These are phyloP conservation scores for Andrena bicolor DNA, from an alignment of 2,888 invertebrate genomes.

Conservation along the genomic window DNA sequence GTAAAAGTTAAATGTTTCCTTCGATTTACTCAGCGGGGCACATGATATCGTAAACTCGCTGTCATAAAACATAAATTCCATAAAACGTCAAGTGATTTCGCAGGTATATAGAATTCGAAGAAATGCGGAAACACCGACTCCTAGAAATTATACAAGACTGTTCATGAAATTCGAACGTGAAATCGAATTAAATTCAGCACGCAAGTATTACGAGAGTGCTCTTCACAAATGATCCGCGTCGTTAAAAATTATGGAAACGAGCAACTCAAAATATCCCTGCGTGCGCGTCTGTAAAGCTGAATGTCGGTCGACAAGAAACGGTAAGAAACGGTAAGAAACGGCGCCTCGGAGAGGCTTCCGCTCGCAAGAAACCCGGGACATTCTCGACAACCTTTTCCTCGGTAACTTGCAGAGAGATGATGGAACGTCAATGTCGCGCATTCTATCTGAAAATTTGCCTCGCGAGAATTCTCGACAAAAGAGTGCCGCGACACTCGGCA, in stretches of 20 bases:
- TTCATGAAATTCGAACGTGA: neutral
- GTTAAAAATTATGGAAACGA: slow-evolving; percentile 1
- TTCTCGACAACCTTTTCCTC: slow-evolving; percentile 48
- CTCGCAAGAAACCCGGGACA: slow-evolving; percentile 35
- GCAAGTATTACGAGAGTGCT: no score
- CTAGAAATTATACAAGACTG: neutral
- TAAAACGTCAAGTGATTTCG: slow-evolving; percentile 16
- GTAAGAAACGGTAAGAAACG: slow-evolving; percentile 21
- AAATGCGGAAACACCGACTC: neutral
- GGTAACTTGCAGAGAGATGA: slow-evolving; percentile 16
- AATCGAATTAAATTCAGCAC: no score
- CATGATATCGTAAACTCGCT: slow-evolving; percentile 2
- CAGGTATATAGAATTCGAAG: neutral
- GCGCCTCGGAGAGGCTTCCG: neutral
- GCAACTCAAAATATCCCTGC: slow-evolving; percentile 30
- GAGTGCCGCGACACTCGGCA: slow-evolving; percentile 39
- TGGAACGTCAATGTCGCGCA: slow-evolving; percentile 51
- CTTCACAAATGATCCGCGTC: no score
- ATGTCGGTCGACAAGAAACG: slow-evolving; percentile 45
- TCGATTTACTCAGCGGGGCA: slow-evolving; percentile 1
- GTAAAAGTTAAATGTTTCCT: slow-evolving; percentile 19
- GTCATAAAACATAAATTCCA: slow-evolving; percentile 30
- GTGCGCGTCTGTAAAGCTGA: slow-evolving; percentile 33
- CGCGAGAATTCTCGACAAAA: slow-evolving; percentile 65
- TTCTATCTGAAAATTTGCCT: slow-evolving; percentile 26